Evolutionary conservation across 1,140 invertebrate genomes (phyloP), one percentile per base, ranked within the genome.

Genomic region (Aphis gossypii): DNA sequence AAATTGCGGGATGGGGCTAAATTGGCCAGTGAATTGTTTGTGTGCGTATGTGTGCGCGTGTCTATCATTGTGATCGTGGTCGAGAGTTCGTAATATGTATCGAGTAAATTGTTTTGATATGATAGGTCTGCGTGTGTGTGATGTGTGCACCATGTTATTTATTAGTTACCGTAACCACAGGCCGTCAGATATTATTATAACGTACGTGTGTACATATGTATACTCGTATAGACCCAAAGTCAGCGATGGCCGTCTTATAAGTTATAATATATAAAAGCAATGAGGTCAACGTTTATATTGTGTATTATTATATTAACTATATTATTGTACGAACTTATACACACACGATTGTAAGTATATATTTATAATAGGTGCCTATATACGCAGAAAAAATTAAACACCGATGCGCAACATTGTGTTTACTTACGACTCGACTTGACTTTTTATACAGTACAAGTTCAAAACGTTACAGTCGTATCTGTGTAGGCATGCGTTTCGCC

Each of bases 51-150:
- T 83, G 76, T 83, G 35, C 23, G 35, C 9, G n/a, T 9, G 35
- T 23, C 48, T 38, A 4, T 21, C 30, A 2, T n/a, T 68, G 60
- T 14, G 9, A 60, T 60, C 7, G 38, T 41, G 82, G 38, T 41
- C 41, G 35, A 25, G 35, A 41, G 38, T 23, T 41, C 18, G 18
- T 68, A 68, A 68, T 68, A 18, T 68, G 25, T 84, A 84, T 84
- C 83, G 83, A 84, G 83, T 84, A 84, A 84, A 84, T 84, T 84
- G 38, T 84, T 84, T 84, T 41, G 38, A 41, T 41, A 44, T 68
- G 60, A 68, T 68, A 18, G 60, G 60, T 68, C 60, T 68, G 60
- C 56, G 60, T n/a, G 60, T 68, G 35, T 82, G 76, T 82, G 35
- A 35, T 38, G 76, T 82, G 76, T 82, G 60, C 30, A 82, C 76